Evolutionary conservation across 1,140 invertebrate species (phyloP), one percentile per base, ranked within the genome.

Genomic region (Solen grandis): DNA sequence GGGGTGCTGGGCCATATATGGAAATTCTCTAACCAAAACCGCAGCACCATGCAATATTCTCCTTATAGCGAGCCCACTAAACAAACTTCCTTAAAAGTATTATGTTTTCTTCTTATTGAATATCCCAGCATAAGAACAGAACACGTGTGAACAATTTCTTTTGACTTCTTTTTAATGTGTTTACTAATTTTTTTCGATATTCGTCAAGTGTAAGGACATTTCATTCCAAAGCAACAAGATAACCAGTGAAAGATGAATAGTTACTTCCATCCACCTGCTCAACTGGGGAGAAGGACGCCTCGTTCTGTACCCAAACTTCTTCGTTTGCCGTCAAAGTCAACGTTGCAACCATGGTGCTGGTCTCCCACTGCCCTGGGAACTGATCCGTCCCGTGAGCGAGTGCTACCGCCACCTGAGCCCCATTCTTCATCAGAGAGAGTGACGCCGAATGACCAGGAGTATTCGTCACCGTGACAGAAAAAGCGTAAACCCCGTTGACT

Each of bases 391-490:
- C 65, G 19, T 68, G 38, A n/a, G 55, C 70, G 5, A 59, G 27
- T 0, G 41, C 41, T 3, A 59, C 33, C 29, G 31, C 52, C 5
- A 31, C 16, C 54, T 27, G 36, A 13, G 22, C 25, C 3, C 55
- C 70, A 36, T 73, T 57, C 36, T 41, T 57, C 35, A 38, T 38
- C 5, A 73, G n/a, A 8, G 31, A 10, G 27, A 59, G 29, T 25
- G 52, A 38, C 5, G 66, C 27, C 13, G 66, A 50, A 41, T 69
- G 66, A 2, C 41, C 46, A 5, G 41, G 41, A 5, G 66, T 69
- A 36, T 69, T 69, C 3, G 66, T 69, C n/a, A 36, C 41, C 16
- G 33, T 35, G 22, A 69, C 46, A 29, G 54, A 69, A 29, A 69
- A 69, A 25, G 46, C 66, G 46, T 69, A 69, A 33, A 33, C 25